Evolutionary conservation across 2,113 vertebrate species (phyloP).

Genomic region (Nothobranchius kuhntae): DNA sequence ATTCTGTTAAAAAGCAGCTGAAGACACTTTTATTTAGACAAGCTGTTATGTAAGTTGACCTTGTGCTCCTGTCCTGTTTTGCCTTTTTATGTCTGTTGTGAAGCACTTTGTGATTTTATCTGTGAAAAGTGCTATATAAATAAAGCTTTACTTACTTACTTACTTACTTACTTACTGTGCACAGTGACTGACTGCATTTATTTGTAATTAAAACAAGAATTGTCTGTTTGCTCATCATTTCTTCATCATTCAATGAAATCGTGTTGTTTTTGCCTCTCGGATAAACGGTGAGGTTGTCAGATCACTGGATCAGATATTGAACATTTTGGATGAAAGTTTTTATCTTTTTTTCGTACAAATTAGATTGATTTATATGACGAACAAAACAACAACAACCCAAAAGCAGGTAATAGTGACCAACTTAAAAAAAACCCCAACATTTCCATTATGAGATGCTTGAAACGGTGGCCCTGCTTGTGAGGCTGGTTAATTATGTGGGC

Average conservation of each 20-base stretch:
- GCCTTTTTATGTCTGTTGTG: too few relatives aligned
- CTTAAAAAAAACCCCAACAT: conserved; percentile 28
- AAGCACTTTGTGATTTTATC: too few relatives aligned
- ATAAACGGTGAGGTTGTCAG: conserved; percentile 4
- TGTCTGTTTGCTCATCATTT: conserved; percentile 16
- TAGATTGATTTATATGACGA: conserved; percentile 74
- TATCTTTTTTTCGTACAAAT: conserved; percentile 75
- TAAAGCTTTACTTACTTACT: too few relatives aligned
- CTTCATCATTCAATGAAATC: conserved; percentile 9
- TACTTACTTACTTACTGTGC: neutral
- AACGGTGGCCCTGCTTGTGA: conserved; percentile 9
- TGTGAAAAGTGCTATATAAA: too few relatives aligned
- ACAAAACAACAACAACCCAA: conserved; percentile 18
- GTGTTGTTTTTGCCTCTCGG: neutral
- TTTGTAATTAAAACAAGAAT: conserved; percentile 19
- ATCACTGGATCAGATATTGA: conserved; percentile 23
- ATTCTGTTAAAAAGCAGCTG: too few relatives aligned
- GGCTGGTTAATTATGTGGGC: neutral
- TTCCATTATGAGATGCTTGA: conserved; percentile 24
- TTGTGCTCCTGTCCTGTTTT: too few relatives aligned
- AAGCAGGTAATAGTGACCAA: conserved; percentile 51
- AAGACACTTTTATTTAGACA: too few relatives aligned
- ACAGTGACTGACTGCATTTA: conserved; percentile 29
- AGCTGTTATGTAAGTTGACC: too few relatives aligned
- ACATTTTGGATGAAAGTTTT: conserved; percentile 69